Conservation (phyloP, 2,797 vertebrate species). For the Esox lucius region DNA sequence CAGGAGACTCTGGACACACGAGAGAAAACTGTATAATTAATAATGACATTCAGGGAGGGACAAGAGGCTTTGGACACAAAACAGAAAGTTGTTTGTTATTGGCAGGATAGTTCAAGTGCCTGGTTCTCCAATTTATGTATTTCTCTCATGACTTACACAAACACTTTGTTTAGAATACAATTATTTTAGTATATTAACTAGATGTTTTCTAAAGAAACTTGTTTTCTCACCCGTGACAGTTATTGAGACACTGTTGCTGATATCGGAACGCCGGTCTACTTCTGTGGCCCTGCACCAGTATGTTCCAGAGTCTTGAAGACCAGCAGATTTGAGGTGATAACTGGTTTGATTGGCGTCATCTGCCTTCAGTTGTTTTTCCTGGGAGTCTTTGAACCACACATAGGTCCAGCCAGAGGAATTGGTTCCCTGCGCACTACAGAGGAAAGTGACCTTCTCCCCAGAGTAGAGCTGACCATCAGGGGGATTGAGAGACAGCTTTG, state of each 20-base stretch:
- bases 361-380: not conserved
- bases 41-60: too few relatives aligned
- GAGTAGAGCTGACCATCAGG: slow-evolving; percentile 4
- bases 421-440: slow-evolving; percentile 5
- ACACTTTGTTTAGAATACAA: not conserved
- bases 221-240: slow-evolving; percentile 8
- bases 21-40: too few relatives aligned
- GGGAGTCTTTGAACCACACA: slow-evolving; percentile 8
- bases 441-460: not conserved
- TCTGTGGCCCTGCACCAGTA: slow-evolving; percentile 54
- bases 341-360: slow-evolving; percentile 4
- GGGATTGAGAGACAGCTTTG: slow-evolving; percentile 8
- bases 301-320: slow-evolving; percentile 8
- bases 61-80: too few relatives aligned
- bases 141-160: not conserved
- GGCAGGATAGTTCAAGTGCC: too few relatives aligned
- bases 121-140: too few relatives aligned
- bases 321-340: not conserved
- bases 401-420: slow-evolving; percentile 10
- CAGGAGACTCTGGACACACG: too few relatives aligned
- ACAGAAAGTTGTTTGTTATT: too few relatives aligned
- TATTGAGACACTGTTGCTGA: not conserved
- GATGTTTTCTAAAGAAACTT: not conserved
- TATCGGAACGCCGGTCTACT: slow-evolving; percentile 14
- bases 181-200: not conserved